phyloP scores from a whole-genome alignment of 2,797 vertebrate species.

The Tadarida brasiliensis region DNA sequence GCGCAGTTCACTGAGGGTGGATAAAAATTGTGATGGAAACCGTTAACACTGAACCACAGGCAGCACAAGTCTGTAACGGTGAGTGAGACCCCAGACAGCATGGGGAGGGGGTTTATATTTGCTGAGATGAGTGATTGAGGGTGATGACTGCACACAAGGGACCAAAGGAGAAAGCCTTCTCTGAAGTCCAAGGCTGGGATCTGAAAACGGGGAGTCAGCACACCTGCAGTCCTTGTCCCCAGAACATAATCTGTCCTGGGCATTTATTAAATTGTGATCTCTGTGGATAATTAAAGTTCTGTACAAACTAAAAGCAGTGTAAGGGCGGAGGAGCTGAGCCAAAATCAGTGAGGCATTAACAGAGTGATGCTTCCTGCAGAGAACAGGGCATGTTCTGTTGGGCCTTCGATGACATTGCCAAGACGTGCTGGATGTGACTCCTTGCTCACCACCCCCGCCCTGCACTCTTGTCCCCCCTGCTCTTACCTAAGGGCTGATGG shows the following conservation, averaged over 20 bases:
- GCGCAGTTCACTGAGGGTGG: background rate
- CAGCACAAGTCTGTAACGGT: background rate
- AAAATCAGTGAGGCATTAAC: background rate
- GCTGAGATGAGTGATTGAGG: background rate
- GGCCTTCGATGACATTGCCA: background rate
- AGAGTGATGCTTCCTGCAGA: background rate
- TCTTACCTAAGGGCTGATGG: background rate
- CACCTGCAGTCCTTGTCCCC: background rate
- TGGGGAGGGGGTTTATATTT: background rate
- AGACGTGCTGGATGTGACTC: background rate
- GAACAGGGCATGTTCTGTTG: background rate
- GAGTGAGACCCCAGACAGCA: background rate
- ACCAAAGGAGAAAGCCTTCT: background rate
- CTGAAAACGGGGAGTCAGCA: background rate
- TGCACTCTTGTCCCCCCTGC: background rate
- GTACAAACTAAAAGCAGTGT: background rate
- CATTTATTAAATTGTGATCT: background rate
- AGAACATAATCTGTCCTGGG: background rate
- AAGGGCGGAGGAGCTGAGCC: background rate
- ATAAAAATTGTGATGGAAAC: background rate
- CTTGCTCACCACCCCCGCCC: accelerated
- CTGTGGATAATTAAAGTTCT: background rate
- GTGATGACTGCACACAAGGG: background rate
- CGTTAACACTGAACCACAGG: background rate
- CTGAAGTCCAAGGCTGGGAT: background rate